Percentiles rank a stretch among this genome's conserved stretches.
Conservation (phyloP, 2,888 invertebrate species). For the Caenorhabditis wallacei region DNA sequence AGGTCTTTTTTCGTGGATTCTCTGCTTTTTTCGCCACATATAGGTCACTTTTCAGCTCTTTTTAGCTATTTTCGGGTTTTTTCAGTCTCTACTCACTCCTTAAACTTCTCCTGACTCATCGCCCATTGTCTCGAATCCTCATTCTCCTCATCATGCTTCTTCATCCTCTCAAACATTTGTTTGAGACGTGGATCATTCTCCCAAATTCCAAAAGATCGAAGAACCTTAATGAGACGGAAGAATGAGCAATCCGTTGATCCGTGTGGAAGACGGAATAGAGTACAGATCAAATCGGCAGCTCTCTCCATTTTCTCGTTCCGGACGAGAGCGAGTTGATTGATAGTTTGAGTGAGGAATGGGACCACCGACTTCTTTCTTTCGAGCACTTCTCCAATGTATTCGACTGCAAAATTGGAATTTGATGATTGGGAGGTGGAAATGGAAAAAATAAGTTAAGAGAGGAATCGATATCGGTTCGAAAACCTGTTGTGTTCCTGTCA, state of each 20-base stretch:
- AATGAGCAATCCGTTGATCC: conserved; percentile 59
- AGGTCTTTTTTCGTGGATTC: no score
- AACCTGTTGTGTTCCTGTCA: not conserved
- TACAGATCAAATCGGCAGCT: conserved; percentile 63
- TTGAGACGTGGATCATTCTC: conserved; percentile 74
- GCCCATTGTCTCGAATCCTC: conserved; percentile 80
- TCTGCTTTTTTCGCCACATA: no score
- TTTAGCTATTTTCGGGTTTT: no score
- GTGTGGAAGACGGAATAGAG: conserved; percentile 60
- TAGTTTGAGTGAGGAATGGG: conserved; percentile 59
- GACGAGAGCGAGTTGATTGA: conserved; percentile 53
- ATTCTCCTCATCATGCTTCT: conserved; percentile 77
- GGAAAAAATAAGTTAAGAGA: not conserved
- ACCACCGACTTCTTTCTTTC: conserved; percentile 67
- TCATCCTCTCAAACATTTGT: conserved; percentile 72
- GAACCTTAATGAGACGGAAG: conserved; percentile 65
- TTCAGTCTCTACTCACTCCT: no score
- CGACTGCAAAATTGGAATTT: conserved; percentile 58
- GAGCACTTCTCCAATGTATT: conserved; percentile 66
- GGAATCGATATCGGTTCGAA: no score
- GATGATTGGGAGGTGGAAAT: not conserved
- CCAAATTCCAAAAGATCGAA: conserved; percentile 81
- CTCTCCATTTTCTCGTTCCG: conserved; percentile 61
- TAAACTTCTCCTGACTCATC: conserved; percentile 76
- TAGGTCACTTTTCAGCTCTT: no score